Conservation (phyloP, 2,888 invertebrate species). For the Microplitis deprimator region DNA sequence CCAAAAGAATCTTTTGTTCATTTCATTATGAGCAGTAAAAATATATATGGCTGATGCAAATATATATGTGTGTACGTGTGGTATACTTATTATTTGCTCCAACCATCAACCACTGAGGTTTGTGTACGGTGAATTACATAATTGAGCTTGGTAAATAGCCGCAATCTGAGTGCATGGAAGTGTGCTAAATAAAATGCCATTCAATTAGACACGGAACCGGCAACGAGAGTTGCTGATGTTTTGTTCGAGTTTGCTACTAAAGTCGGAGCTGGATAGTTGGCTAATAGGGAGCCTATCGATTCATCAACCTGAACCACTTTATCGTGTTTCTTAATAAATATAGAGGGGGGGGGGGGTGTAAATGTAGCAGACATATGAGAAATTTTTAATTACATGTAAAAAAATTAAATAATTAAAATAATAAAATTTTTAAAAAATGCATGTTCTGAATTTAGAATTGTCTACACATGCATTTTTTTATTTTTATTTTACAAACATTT, state of each 20-base stretch:
- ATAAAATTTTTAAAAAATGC: too few relatives aligned
- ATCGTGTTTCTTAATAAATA: neutral
- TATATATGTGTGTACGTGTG: neutral
- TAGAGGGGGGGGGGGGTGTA: too few relatives aligned
- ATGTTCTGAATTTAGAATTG: too few relatives aligned
- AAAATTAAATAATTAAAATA: too few relatives aligned
- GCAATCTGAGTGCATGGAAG: conserved; percentile 65
- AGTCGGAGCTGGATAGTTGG: neutral
- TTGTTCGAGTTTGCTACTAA: neutral
- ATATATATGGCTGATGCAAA: neutral
- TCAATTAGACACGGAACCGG: conserved; percentile 60
- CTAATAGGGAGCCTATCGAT: neutral
- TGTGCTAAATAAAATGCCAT: conserved; percentile 67
- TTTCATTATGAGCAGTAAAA: too few relatives aligned
- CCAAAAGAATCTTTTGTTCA: too few relatives aligned
- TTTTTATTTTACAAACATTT: too few relatives aligned
- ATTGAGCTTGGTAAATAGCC: conserved; percentile 64
- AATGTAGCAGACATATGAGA: too few relatives aligned
- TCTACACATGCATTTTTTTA: too few relatives aligned
- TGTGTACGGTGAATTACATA: conserved; percentile 66
- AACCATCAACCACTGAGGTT: conserved; percentile 36
- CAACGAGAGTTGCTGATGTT: conserved; percentile 44
- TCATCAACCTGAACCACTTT: neutral
- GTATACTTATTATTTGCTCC: conserved; percentile 8
- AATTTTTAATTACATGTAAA: too few relatives aligned